These are phyloP conservation scores for Chelmon rostratus DNA, from an alignment of 2,797 vertebrate genomes.

Conservation along the genomic window DNA sequence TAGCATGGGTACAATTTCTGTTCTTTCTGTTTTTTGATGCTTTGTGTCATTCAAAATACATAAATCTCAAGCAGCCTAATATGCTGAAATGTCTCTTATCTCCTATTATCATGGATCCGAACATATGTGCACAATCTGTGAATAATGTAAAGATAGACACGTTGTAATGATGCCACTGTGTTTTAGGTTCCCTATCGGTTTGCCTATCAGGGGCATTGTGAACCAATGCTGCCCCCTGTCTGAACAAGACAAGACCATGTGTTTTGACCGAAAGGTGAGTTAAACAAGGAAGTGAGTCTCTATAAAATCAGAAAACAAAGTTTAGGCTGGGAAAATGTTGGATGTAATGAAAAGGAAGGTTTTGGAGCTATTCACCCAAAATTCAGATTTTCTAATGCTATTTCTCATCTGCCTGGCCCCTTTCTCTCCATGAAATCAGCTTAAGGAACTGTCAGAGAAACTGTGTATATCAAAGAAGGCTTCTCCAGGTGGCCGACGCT, in stretches of 20 bases:
- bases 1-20: background rate
- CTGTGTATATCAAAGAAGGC: constrained; percentile 56
- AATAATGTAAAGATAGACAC: background rate
- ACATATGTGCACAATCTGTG: background rate
- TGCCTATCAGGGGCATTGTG: constrained; percentile 70
- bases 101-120: background rate
- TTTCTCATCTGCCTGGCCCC: constrained; percentile 20
- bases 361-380: background rate
- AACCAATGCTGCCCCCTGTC: constrained; percentile 80
- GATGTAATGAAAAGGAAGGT: background rate
- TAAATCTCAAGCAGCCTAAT: background rate
- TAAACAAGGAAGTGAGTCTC: background rate
- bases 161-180: background rate
- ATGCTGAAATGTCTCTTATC: background rate
- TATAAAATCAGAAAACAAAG: constrained; percentile 1
- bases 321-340: background rate
- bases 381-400: background rate
- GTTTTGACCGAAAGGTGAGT: constrained; percentile 75
- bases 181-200: constrained; percentile 65
- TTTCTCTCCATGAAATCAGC: constrained; percentile 59
- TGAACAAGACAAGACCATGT: constrained; percentile 50
- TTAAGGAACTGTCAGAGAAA: constrained; percentile 46
- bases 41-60: background rate
- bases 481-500: constrained; percentile 48
- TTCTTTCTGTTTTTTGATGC: background rate